Evolutionary conservation across 1,140 invertebrate genomes (phyloP).

Genomic region (Venturia canescens): DNA sequence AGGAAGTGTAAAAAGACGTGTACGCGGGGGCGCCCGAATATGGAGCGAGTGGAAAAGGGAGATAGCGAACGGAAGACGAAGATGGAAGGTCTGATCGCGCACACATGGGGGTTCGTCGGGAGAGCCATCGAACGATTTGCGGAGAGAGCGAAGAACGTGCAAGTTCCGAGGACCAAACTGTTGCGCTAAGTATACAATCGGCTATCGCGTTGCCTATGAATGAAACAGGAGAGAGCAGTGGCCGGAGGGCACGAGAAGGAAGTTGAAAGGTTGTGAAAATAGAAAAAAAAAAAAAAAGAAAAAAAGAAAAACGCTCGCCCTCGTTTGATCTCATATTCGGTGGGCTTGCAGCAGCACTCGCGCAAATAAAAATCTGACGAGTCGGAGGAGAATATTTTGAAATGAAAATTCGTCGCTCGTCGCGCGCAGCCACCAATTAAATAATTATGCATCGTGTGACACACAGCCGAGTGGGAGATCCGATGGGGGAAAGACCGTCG

Average conservation of each 20-base stretch:
- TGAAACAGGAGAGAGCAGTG: background rate
- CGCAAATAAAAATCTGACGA: too few species aligned
- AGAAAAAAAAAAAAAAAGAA: too few species aligned
- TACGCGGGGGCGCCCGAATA: background rate
- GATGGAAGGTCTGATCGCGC: background rate
- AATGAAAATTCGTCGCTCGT: too few species aligned
- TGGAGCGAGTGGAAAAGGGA: background rate
- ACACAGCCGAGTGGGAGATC: too few species aligned
- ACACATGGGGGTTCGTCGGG: background rate
- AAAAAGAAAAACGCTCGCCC: too few species aligned
- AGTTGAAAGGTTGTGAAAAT: too few species aligned
- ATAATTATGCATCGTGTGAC: too few species aligned
- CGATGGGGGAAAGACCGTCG: too few species aligned
- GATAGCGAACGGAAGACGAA: background rate
- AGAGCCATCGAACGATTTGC: constrained; percentile 17
- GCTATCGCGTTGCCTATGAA: background rate
- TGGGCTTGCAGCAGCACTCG: too few species aligned
- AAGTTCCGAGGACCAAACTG: background rate
- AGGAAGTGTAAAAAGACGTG: background rate
- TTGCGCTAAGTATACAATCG: background rate
- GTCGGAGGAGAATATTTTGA: too few species aligned
- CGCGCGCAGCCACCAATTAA: too few species aligned
- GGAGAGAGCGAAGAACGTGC: background rate
- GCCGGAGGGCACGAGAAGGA: background rate
- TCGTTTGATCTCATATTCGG: too few species aligned